phyloP scores from a whole-genome alignment of 2,888 invertebrate species.

The Hyppa rectilinea region DNA sequence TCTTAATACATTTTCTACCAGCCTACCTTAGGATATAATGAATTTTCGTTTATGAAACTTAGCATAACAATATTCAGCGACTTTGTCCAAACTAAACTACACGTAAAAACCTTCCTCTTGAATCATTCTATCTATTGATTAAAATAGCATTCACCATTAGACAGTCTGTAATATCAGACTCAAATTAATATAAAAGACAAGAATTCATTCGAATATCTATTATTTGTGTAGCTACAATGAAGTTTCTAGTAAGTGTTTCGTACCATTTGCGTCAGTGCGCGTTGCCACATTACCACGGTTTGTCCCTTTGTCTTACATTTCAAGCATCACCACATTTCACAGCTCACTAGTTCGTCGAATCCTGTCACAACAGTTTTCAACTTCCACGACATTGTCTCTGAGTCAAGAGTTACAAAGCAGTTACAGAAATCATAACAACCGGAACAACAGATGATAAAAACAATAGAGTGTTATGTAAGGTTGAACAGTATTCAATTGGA shows the following conservation, averaged over 20 bases:
- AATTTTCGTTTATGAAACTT: no score
- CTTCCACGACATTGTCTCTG: conserved; percentile 16
- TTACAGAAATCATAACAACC: conserved; percentile 21
- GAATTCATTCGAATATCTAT: no score
- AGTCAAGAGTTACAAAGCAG: conserved; percentile 15
- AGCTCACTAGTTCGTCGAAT: conserved; percentile 18
- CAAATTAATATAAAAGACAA: no score
- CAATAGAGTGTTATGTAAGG: conserved; percentile 12
- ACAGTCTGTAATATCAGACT: no score
- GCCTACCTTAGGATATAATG: neutral
- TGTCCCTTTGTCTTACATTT: neutral
- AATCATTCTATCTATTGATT: no score
- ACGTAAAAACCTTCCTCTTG: no score
- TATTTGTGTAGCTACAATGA: no score
- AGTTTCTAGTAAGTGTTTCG: no score
- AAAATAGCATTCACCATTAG: no score
- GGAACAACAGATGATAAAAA: neutral
- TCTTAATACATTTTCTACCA: neutral
- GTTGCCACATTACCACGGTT: neutral
- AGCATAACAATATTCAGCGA: no score
- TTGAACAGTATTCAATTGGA: neutral
- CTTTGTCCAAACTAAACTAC: no score
- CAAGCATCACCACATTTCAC: conserved; percentile 12
- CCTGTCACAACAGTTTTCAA: conserved; percentile 38
- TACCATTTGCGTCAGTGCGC: neutral